Percentiles rank a stretch among this genome's conserved stretches.
Conservation (phyloP, 2,797 vertebrate species). For the Oreonectes daqikongensis region DNA sequence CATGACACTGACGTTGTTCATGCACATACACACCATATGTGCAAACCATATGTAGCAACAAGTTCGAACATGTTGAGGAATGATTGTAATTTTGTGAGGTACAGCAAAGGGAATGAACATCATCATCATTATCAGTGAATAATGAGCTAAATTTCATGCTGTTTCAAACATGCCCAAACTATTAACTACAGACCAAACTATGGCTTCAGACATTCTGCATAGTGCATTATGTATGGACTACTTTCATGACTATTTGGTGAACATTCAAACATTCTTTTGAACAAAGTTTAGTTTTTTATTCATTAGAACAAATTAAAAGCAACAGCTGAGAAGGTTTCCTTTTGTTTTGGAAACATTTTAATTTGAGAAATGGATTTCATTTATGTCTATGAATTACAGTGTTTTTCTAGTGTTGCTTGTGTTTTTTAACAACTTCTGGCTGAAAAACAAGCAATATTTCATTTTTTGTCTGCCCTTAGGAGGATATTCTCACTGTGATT, state of each 20-base stretch:
- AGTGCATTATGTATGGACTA: neutral
- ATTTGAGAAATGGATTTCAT: neutral
- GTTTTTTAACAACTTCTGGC: conserved; percentile 41
- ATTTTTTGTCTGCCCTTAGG: conserved; percentile 72
- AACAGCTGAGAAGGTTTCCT: neutral
- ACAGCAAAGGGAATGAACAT: neutral
- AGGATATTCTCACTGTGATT: conserved; percentile 97
- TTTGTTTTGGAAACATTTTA: conserved; percentile 17
- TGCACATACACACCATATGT: neutral
- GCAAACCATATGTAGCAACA: neutral
- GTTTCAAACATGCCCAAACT: neutral
- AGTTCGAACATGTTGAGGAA: neutral
- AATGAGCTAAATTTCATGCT: neutral
- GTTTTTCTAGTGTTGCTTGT: conserved; percentile 1
- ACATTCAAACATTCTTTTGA: too few relatives aligned
- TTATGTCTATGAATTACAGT: neutral
- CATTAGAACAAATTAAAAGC: neutral
- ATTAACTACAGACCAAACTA: too few relatives aligned
- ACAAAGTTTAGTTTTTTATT: too few relatives aligned
- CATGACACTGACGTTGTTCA: neutral
- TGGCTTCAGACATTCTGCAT: neutral
- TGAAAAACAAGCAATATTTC: conserved; percentile 4
- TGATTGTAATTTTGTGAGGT: neutral
- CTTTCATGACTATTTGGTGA: neutral
- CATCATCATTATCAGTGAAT: neutral